phyloP scores from a whole-genome alignment of 1,140 invertebrate species.

The Aporrectodea caliginosa region DNA sequence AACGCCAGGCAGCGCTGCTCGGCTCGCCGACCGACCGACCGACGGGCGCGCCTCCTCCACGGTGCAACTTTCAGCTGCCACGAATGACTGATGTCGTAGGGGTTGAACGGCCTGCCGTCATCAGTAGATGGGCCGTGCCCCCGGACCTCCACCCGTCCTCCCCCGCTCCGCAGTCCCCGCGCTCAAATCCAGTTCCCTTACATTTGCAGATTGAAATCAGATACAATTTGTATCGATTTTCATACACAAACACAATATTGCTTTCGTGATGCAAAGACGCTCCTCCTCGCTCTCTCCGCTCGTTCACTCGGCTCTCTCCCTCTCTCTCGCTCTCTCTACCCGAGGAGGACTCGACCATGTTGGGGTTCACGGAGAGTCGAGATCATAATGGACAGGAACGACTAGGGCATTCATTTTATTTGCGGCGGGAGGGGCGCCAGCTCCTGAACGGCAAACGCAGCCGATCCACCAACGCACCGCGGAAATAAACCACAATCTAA shows the following conservation, averaged over 20 bases:
- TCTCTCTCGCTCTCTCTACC: not conserved
- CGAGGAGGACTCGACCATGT: not conserved
- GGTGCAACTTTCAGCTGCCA: not conserved
- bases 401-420: not conserved
- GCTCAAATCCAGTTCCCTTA: not conserved
- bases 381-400: not conserved
- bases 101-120: not conserved
- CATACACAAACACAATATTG: not conserved
- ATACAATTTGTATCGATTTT: not conserved
- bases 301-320: not conserved
- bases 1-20: not conserved
- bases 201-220: constrained; percentile 1
- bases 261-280: not conserved
- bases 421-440: not conserved
- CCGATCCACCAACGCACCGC: not conserved
- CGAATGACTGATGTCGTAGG: not conserved
- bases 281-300: not conserved
- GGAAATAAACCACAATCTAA: not conserved
- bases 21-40: not conserved
- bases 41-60: not conserved
- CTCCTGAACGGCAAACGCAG: too few species aligned
- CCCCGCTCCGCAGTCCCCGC: not conserved
- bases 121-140: not conserved
- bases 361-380: not conserved
- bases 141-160: not conserved